Percentiles rank a stretch among this genome's conserved stretches.
These are phyloP conservation scores for Cylas formicarius DNA, from an alignment of 1,140 invertebrate genomes.

Conservation along the genomic window DNA sequence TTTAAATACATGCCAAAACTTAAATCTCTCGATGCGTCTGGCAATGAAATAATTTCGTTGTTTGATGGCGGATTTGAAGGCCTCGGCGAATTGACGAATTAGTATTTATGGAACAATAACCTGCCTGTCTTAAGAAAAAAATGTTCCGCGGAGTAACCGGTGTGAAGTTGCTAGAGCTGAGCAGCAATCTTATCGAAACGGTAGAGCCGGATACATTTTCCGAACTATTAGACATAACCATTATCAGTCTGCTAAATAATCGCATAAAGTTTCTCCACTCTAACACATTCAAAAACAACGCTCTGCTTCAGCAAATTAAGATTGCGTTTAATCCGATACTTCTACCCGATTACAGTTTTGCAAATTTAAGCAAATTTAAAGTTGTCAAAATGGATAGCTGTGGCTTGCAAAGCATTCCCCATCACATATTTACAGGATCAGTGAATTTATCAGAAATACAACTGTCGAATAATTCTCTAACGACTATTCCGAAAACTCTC, in stretches of 20 bases:
- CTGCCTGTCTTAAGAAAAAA: constrained; percentile 13
- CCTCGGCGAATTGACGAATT: constrained; percentile 12
- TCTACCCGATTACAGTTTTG: constrained; percentile 8
- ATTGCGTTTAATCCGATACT: constrained; percentile 7
- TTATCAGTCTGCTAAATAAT: constrained; percentile 7
- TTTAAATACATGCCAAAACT: constrained; percentile 14
- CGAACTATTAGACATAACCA: neutral
- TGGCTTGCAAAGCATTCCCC: constrained; percentile 1
- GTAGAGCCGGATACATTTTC: constrained; percentile 11
- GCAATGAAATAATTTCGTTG: constrained; percentile 5
- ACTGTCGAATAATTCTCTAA: neutral
- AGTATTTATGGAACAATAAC: constrained; percentile 19
- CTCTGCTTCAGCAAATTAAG: constrained; percentile 11
- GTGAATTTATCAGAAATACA: constrained; percentile 2
- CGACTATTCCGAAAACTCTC: neutral
- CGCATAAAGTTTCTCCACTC: neutral
- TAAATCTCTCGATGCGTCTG: constrained; percentile 1
- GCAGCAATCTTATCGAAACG: constrained; percentile 11
- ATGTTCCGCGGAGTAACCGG: constrained; percentile 14
- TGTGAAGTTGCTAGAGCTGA: constrained; percentile 18
- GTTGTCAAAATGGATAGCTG: constrained; percentile 3
- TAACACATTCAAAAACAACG: constrained; percentile 7
- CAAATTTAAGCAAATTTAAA: constrained; percentile 2
- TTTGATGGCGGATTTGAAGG: constrained; percentile 11
- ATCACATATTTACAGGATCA: constrained; percentile 1